Conservation (phyloP, 2,888 invertebrate species). For the Dynastes grantii region DNA sequence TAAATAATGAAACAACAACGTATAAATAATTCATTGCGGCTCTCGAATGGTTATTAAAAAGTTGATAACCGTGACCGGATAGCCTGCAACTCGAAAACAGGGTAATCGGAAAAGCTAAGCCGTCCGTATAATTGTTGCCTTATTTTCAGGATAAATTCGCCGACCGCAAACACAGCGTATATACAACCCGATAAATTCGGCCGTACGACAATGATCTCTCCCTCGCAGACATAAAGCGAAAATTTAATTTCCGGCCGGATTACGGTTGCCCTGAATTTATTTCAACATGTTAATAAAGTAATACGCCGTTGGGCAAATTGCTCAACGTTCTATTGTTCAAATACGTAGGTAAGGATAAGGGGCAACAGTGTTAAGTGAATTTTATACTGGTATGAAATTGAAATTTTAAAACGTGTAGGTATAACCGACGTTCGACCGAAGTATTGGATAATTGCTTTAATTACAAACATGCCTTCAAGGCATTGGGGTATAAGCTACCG, state of each 20-base stretch:
- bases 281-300: slow-evolving; percentile 38
- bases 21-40: background rate
- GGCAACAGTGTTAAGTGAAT: background rate
- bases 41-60: background rate
- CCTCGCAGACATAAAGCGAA: slow-evolving; percentile 23
- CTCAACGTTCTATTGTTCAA: background rate
- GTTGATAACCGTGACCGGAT: background rate
- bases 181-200: background rate
- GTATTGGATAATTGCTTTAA: background rate
- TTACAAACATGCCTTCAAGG: background rate
- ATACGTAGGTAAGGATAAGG: background rate
- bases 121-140: background rate
- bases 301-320: background rate
- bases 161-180: background rate
- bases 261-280: slow-evolving; percentile 25
- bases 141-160: background rate
- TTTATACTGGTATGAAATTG: background rate
- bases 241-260: slow-evolving; percentile 38
- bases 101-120: background rate
- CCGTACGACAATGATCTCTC: background rate
- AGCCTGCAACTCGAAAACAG: background rate
- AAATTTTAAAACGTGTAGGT: slow-evolving; percentile 7
- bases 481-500: background rate
- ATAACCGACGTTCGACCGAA: background rate
- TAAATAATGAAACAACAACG: background rate